Base-by-base conservation (phyloP, 1,140 invertebrate species). In the Heliconius himera region DNA sequence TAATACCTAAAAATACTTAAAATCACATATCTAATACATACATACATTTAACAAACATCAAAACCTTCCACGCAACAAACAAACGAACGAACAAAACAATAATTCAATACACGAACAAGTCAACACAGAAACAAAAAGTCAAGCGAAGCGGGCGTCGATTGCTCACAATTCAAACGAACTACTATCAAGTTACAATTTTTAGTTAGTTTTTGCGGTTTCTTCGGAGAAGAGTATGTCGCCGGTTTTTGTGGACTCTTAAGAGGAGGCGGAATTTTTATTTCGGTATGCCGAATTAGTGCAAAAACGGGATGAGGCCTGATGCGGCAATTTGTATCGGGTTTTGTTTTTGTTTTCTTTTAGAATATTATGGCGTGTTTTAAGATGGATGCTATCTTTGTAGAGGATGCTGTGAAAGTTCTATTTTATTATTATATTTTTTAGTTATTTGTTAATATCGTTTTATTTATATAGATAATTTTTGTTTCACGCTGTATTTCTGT, bases 251-350 rank as follows among this genome's bases (percentile, higher is more conserved):
- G 70, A 51, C 76, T 87, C 80, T 84, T 87, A 88, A 92, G 33
- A 89, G 91, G 90, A 90, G 88, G 85, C 79, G 91, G 93, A 89
- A 93, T 93, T 90, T 94, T 94, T 94, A 94, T 94, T 94, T 93
- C 90, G 93, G 93, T 87, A 94, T 94, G 93, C 93, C 91, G 91
- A 94, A 93, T 94, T 93, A 92, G 91, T 92, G 90, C 92, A 94
- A 94, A 94, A 94, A 94, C 87, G 85, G 80, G 87, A 83, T 85
- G 86, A 91, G 82, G 86, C 83, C 84, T 84, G 85, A 86, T 79
- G 80, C 79, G 74, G 91, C 91, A 93, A 94, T 93, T 94, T 94
- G 93, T 93, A 93, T 92, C 91, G 89, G 87, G 86, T 93, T 94
- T 94, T 93, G 88, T 90, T 93, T 85, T 87, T 85, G 92, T 93